Conservation (phyloP, 2,888 invertebrate genomes). For the Drosophila seclusa region DNA sequence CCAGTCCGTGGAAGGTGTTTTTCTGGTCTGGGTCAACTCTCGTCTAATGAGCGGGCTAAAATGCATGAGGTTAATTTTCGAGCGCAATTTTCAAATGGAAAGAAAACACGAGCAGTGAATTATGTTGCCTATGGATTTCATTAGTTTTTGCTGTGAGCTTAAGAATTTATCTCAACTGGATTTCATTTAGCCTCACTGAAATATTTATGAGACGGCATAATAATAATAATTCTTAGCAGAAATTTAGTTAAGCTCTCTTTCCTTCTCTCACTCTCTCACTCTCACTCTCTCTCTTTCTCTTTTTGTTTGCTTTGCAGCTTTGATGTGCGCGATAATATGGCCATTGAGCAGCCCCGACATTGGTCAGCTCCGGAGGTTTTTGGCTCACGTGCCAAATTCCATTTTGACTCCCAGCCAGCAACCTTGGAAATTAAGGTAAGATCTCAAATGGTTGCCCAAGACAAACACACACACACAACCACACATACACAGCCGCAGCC, state of each 20-base stretch:
- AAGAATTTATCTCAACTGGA: slow-evolving; percentile 39
- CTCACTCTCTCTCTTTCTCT: background rate
- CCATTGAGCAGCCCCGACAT: slow-evolving; percentile 90
- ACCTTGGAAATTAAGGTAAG: slow-evolving; percentile 89
- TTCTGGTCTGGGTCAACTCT: background rate
- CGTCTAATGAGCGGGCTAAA: slow-evolving; percentile 65
- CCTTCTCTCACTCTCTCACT: slow-evolving; percentile 4
- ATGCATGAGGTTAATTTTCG: slow-evolving; percentile 71
- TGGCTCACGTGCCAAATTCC: slow-evolving; percentile 94
- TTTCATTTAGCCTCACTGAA: slow-evolving; percentile 35
- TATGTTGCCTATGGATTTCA: slow-evolving; percentile 61
- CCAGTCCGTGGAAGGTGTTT: slow-evolving; percentile 8
- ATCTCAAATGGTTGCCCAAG: slow-evolving; percentile 16
- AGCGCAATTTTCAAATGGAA: slow-evolving; percentile 32
- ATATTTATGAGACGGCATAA: slow-evolving; percentile 38
- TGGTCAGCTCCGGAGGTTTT: slow-evolving; percentile 94
- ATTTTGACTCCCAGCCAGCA: slow-evolving; percentile 91
- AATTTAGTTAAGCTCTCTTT: slow-evolving; percentile 14
- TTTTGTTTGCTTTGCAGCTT: slow-evolving; percentile 87
- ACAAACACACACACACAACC: background rate
- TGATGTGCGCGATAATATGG: slow-evolving; percentile 93
- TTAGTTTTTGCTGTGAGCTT: slow-evolving; percentile 43
- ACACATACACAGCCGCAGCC: background rate
- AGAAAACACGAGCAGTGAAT: slow-evolving; percentile 24
- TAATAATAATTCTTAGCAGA: slow-evolving; percentile 47